Evolutionary conservation across 2,888 invertebrate genomes (phyloP), one percentile per base, ranked within the genome.

Genomic region (Boloria selene): DNA sequence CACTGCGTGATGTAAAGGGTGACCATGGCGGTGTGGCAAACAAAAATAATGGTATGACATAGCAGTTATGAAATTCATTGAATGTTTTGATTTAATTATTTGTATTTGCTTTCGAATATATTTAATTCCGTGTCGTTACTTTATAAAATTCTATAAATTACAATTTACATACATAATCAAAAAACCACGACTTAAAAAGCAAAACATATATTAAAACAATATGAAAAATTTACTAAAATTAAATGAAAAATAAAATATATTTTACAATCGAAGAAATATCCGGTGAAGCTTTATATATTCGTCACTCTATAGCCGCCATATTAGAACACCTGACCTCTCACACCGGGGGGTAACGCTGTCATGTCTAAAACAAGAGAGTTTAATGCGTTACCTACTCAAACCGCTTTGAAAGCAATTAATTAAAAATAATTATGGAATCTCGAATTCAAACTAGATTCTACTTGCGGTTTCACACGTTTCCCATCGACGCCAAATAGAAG

Each of bases 1-100:
- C 90, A 75, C 90, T 76, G 88, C 87, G 84, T 86, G 91, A 83
- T 79, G 82, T 78, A 73, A 72, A 81, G 81, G 84, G 62, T 69
- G 59, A 53, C 69, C 67, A 67, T 50, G 42, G 14, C 5, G 10
- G 17, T 42, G 13, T 3, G 26, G 31, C 31, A 31, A 49, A 59
- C 31, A 49, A 49, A 47, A 6, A 3, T 17, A 59, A 7, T 31
- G 14, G 45, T 16, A 13, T 45, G 22, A 31, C 26, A 13, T 13
- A 2, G 47, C 13, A 0, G 16, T 59, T 26, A 26, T 31, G 26
- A 22, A 22, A 50, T 13, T 16, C 17, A n/a, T 22, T 38, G 7
- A 10, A 22, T 18, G 1, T 13, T 22, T 22, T 22, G 13, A 13
- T 22, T 18, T 50, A 13, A 22, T 4, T 17, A 13, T 50, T 50